Percentiles rank a stretch among this genome's conserved stretches.
These are phyloP conservation scores for Aradophagus sp. DNA, from an alignment of 1,140 invertebrate species.

Conservation along the genomic window DNA sequence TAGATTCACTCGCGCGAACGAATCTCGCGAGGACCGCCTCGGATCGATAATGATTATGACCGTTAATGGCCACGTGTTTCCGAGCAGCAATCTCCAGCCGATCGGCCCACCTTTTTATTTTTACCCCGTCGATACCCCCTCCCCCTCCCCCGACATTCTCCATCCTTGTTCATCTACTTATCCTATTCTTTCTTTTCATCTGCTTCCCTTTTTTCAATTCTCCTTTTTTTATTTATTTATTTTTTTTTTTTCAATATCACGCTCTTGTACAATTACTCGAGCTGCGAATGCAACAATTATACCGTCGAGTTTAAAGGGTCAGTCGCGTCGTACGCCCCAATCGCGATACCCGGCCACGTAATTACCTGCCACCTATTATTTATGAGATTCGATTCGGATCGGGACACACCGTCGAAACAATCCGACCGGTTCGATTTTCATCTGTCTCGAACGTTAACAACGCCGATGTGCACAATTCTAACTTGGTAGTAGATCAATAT, in stretches of 20 bases:
- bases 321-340: constrained; percentile 64
- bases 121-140: too few species aligned
- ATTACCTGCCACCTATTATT: constrained; percentile 66
- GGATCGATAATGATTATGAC: constrained; percentile 73
- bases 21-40: constrained; percentile 50
- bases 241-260: constrained; percentile 41
- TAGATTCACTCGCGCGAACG: constrained; percentile 38
- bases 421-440: constrained; percentile 37
- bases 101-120: constrained; percentile 1
- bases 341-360: constrained; percentile 62
- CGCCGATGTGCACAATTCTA: too few species aligned
- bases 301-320: constrained; percentile 64
- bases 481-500: too few species aligned
- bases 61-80: constrained; percentile 72
- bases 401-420: constrained; percentile 49
- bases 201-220: too few species aligned
- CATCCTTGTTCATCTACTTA: too few species aligned
- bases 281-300: constrained; percentile 67
- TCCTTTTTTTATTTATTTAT: too few species aligned
- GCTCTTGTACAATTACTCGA: constrained; percentile 47
- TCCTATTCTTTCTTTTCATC: too few species aligned
- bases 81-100: constrained; percentile 41
- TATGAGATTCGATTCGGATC: constrained; percentile 67
- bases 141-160: too few species aligned
- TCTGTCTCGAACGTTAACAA: constrained; percentile 8